Evolutionary conservation across 2,888 invertebrate species (phyloP).

Genomic region (Andrena bucephala): DNA sequence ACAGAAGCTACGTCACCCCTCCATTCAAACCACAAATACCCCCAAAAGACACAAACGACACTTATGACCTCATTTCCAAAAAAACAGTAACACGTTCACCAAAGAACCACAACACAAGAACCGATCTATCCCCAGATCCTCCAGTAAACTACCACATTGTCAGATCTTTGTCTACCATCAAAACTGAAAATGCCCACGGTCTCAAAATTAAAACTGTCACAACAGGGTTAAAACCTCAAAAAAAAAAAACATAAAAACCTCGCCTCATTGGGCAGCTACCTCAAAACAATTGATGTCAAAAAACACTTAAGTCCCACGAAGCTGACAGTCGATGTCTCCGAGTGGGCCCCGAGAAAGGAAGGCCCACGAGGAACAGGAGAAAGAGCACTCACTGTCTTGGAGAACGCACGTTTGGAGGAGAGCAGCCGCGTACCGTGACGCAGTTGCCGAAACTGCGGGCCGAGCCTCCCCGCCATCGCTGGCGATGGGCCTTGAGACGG

Average conservation of each 20-base stretch:
- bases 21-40: background rate
- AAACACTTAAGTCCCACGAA: background rate
- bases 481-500: constrained; percentile 47
- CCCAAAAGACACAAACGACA: background rate
- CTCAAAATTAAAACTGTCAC: background rate
- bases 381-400: background rate
- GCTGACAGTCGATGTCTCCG: background rate
- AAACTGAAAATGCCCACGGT: background rate
- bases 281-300: background rate
- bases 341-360: background rate
- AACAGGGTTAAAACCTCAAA: background rate
- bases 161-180: background rate
- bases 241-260: too few species aligned
- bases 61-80: too few species aligned
- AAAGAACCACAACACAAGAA: too few species aligned
- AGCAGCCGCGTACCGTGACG: constrained; percentile 70
- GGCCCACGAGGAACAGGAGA: background rate
- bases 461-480: constrained; percentile 63
- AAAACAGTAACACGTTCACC: too few species aligned
- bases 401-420: constrained; percentile 21
- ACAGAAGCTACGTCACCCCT: background rate
- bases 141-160: background rate
- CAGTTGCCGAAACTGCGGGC: constrained; percentile 79
- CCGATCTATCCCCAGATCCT: background rate
- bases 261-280: background rate